Evolutionary conservation across 2,113 vertebrate species (phyloP), one percentile per base, ranked within the genome.

Genomic region (Amblyopsis rosae): DNA sequence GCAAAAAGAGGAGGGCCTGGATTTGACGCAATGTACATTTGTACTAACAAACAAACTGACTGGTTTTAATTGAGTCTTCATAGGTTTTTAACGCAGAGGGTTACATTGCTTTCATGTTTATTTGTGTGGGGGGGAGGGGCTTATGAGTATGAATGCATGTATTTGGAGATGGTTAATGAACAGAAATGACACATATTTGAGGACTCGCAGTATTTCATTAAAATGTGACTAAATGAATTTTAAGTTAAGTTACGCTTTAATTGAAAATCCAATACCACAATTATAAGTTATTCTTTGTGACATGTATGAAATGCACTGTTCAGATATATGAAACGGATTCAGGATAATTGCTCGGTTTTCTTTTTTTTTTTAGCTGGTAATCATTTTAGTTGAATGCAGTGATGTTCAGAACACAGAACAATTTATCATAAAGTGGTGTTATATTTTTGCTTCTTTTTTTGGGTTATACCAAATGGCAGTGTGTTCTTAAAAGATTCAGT

Each of bases 21-120:
- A 61, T 64, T 48, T 71, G 50, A 73, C 81, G 76, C 85, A 88
- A 85, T 88, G 87, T 84, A 85, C 9, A 55, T 82, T 86, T 85
- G 47, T 77, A 68, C 72, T 19, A 26, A 9, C 11, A 58, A 6
- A 10, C n/a, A 1, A 10, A 10, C 16, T 26, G 13, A 41, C 58
- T 7, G 58, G 13, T 61, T 17, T 71, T 76, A 80, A 73, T 62
- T 73, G 49, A 85, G 55, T 60, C 46, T 79, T 82, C 80, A 5
- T 45, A 71, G 41, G 13, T 15, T 33, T 78, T 79, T 65, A 62
- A 65, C 45, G 33, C 49, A 33, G 58, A 16, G 59, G 9, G 33
- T 65, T 58, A 77, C 57, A 15, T 33, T 75, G 10, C 61, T 47
- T 59, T 75, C 10, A 6, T 65, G 49, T 53, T n/a, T 9, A n/a